Conservation (phyloP, 1,140 invertebrate genomes). For the Acyrthosiphon pisum region DNA sequence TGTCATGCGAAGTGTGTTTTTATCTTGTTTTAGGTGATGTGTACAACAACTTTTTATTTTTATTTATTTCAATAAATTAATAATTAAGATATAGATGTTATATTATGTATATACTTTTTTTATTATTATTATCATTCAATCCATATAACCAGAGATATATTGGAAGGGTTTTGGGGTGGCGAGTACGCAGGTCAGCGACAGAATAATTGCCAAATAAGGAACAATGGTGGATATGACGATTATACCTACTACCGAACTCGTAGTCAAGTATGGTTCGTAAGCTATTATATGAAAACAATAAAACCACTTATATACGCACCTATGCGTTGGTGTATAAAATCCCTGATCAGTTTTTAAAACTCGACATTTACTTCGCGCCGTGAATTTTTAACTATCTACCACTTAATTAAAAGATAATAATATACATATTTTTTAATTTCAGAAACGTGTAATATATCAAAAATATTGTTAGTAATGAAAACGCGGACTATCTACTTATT, state of each 20-base stretch:
- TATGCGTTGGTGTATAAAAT: not conserved
- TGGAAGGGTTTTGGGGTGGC: not conserved
- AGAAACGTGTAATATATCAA: not conserved
- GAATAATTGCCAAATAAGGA: not conserved
- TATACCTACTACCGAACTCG: not conserved
- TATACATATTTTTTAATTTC: not conserved
- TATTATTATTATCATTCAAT: conserved; percentile 21
- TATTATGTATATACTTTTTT: not conserved
- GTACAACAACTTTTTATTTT: conserved; percentile 33
- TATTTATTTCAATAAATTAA: not conserved
- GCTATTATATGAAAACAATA: not conserved
- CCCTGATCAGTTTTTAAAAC: not conserved
- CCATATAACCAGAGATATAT: not conserved
- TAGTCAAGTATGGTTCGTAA: not conserved
- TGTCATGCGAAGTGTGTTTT: conserved; percentile 57
- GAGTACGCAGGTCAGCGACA: not conserved
- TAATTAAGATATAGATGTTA: not conserved
- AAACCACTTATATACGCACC: not conserved
- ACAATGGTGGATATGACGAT: not conserved
- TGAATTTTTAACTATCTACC: not conserved
- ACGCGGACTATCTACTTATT: conserved; percentile 18
- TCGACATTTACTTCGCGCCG: not conserved
- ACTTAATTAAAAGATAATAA: conserved; percentile 7
- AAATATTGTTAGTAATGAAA: not conserved
- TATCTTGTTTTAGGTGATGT: conserved; percentile 46